Evolutionary conservation across 2,113 vertebrate genomes (phyloP).

Genomic region (Fukomys damarensis): DNA sequence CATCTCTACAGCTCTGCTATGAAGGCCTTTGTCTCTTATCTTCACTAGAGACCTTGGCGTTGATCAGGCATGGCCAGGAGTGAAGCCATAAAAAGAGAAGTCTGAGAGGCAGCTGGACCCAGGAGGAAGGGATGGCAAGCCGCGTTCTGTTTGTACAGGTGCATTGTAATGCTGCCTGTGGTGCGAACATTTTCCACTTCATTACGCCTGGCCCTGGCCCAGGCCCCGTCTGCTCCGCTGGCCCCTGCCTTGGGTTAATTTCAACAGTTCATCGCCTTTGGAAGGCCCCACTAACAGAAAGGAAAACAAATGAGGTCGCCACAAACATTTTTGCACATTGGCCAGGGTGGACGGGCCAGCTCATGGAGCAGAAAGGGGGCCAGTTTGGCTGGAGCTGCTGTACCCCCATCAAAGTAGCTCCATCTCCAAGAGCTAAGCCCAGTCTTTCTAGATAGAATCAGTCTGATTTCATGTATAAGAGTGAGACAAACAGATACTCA

Average conservation of each 20-base stretch:
- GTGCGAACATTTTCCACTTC: conserved; percentile 91
- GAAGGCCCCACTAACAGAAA: conserved; percentile 84
- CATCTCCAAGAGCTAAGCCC: neutral
- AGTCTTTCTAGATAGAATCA: conserved; percentile 1
- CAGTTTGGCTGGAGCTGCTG: neutral
- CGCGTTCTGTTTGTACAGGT: conserved; percentile 90
- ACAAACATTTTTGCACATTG: conserved; percentile 78
- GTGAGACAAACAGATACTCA: neutral
- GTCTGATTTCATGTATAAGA: neutral
- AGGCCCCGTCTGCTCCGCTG: conserved; percentile 74
- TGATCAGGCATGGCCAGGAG: conserved; percentile 49
- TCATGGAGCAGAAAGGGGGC: neutral
- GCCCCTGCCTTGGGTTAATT: conserved; percentile 77
- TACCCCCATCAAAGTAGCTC: conserved; percentile 48
- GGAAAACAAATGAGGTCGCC: conserved; percentile 82
- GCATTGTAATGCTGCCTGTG: conserved; percentile 83
- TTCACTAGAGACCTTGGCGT: conserved; percentile 64
- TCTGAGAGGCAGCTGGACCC: conserved; percentile 38
- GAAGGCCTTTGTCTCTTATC: conserved; percentile 68
- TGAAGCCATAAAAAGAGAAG: conserved; percentile 74
- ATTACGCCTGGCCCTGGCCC: conserved; percentile 88
- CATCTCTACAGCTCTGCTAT: neutral
- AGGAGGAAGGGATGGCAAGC: conserved; percentile 78
- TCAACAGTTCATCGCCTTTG: conserved; percentile 81
- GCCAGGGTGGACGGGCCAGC: conserved; percentile 20